Evolutionary conservation across 2,113 vertebrate species (phyloP).

Genomic region (Notarius lentiginosus): DNA sequence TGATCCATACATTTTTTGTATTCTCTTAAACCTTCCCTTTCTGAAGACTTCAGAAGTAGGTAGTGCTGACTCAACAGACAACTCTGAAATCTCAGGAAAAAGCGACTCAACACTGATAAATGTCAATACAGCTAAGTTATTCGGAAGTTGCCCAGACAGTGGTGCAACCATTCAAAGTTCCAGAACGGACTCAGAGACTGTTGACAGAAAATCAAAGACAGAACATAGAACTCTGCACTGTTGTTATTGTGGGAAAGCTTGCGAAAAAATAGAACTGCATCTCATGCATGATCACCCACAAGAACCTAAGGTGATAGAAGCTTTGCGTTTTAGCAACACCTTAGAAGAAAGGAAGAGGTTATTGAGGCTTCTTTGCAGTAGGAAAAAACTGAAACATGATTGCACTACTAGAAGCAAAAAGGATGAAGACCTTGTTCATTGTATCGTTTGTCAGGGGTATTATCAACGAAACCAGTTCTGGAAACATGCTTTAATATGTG

Average conservation of each 20-base stretch:
- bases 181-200: background rate
- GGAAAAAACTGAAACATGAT: background rate
- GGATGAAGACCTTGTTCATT: slow-evolving; percentile 12
- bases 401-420: background rate
- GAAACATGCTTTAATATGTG: slow-evolving; percentile 21
- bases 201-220: slow-evolving; percentile 4
- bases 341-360: slow-evolving; percentile 24
- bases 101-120: background rate
- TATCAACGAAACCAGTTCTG: slow-evolving; percentile 8
- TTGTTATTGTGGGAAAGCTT: slow-evolving; percentile 7
- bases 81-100: slow-evolving; percentile 35
- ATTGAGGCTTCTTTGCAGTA: slow-evolving; percentile 14
- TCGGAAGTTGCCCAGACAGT: background rate
- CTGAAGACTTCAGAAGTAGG: slow-evolving; percentile 37
- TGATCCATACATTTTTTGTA: slow-evolving; percentile 30
- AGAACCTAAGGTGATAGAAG: slow-evolving; percentile 30
- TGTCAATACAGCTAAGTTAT: background rate
- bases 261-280: slow-evolving; percentile 36
- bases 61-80: slow-evolving; percentile 32
- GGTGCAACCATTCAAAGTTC: background rate
- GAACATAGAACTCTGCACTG: background rate
- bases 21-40: slow-evolving; percentile 28
- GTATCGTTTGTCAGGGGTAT: slow-evolving; percentile 28
- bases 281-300: slow-evolving; percentile 23
- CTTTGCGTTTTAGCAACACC: slow-evolving; percentile 29